Percentiles rank a stretch among this genome's conserved stretches.
Evolutionary conservation across 2,888 invertebrate genomes (phyloP).

Genomic region (Exocentrus adspersus): DNA sequence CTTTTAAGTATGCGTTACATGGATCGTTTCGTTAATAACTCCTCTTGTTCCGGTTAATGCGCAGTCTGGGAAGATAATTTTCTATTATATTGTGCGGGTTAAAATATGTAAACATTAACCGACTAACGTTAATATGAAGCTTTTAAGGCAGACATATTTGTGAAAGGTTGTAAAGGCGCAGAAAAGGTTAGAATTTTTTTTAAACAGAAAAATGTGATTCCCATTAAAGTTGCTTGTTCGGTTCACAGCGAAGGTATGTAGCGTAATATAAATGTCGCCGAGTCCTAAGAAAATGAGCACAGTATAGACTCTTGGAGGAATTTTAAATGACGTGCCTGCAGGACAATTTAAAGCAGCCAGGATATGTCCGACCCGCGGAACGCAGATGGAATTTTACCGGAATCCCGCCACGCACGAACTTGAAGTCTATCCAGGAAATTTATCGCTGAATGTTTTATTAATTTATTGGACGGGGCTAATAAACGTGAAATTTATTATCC

Average conservation of each 20-base stretch:
- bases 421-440: slow-evolving; percentile 24
- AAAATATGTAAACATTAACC: no score
- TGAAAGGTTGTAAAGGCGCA: no score
- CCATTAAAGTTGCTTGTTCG: neutral
- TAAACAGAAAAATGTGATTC: no score
- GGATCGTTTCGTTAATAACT: neutral
- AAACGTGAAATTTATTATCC: neutral
- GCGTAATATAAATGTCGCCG: neutral
- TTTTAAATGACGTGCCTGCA: slow-evolving; percentile 51
- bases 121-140: no score
- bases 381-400: slow-evolving; percentile 48
- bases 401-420: slow-evolving; percentile 36
- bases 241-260: neutral
- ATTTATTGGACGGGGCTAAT: neutral
- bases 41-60: neutral
- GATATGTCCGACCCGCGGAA: slow-evolving; percentile 45
- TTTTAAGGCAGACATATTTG: no score
- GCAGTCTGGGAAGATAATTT: neutral
- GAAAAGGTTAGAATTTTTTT: no score
- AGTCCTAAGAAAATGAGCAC: slow-evolving; percentile 8
- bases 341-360: slow-evolving; percentile 51
- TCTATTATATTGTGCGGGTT: neutral
- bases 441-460: slow-evolving; percentile 10
- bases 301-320: slow-evolving; percentile 37
- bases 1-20: slow-evolving; percentile 9